Percentiles rank a stretch among this genome's conserved stretches.
These are phyloP conservation scores for Antechinus stuartii DNA, from an alignment of 2,113 vertebrate genomes.

Conservation along the genomic window DNA sequence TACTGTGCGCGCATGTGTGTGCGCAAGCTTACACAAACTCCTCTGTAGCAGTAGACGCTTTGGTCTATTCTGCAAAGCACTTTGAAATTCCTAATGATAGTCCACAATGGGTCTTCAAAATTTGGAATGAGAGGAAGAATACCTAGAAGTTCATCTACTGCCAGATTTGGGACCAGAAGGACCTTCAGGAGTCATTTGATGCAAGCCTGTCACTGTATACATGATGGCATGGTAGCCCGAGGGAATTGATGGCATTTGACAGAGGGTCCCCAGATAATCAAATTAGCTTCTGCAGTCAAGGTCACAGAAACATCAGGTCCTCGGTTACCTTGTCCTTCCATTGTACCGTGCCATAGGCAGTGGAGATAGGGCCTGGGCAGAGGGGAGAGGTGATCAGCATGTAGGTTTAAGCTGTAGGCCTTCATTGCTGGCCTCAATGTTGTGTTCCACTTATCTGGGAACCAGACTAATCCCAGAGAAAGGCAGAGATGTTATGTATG, in stretches of 20 bases:
- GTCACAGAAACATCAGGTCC: neutral
- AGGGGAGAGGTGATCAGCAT: slow-evolving; percentile 21
- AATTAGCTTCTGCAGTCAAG: neutral
- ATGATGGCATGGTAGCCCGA: neutral
- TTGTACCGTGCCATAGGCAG: neutral
- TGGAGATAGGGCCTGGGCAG: neutral
- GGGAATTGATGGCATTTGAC: neutral
- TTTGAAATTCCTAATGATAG: slow-evolving; percentile 35
- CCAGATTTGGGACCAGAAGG: neutral
- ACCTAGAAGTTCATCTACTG: neutral
- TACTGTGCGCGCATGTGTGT: neutral
- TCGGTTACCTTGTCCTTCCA: neutral
- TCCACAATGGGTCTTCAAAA: slow-evolving; percentile 17
- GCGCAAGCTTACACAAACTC: neutral
- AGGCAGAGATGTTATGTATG: neutral
- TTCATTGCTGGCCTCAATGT: slow-evolving; percentile 6
- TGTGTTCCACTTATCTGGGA: slow-evolving; percentile 9
- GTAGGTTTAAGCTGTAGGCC: neutral
- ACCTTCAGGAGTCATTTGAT: neutral
- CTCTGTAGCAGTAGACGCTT: neutral
- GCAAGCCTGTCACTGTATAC: neutral
- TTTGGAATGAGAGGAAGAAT: slow-evolving; percentile 1
- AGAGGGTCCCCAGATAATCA: neutral
- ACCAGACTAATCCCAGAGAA: slow-evolving; percentile 11
- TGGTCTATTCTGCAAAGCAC: neutral